These are phyloP conservation scores for Muntiacus reevesi DNA, from an alignment of 2,113 vertebrate genomes.

Conservation along the genomic window DNA sequence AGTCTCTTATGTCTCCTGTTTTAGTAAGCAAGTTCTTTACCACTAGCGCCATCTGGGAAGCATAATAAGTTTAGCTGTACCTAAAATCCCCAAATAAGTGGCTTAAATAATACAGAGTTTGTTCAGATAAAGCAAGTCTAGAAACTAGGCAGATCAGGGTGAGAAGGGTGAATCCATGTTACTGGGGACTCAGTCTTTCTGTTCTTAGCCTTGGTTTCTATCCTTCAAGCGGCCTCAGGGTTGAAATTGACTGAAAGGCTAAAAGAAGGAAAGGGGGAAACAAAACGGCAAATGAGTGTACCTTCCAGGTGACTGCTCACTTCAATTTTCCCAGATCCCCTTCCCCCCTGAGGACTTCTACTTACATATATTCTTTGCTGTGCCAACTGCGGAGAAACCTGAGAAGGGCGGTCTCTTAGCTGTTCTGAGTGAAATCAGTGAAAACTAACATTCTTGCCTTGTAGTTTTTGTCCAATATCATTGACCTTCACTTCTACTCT, in stretches of 20 bases:
- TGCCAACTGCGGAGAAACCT: not conserved
- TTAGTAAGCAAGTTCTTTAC: not conserved
- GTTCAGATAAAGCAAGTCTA: not conserved
- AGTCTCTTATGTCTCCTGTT: not conserved
- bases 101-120: not conserved
- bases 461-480: not conserved
- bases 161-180: not conserved
- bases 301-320: not conserved
- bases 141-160: not conserved
- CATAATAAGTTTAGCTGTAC: not conserved
- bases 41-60: not conserved
- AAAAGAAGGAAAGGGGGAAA: not conserved
- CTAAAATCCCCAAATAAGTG: not conserved
- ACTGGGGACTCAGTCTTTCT: not conserved
- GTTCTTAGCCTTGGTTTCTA: not conserved
- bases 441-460: not conserved
- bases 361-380: not conserved
- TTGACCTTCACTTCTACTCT: not conserved
- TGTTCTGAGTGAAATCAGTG: not conserved
- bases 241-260: not conserved
- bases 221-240: not conserved
- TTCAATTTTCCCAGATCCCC: not conserved
- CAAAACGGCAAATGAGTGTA: not conserved
- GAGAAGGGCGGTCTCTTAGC: not conserved
- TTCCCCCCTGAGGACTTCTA: not conserved